Conservation (phyloP, 2,797 vertebrate species). For the Xenops minutus region DNA sequence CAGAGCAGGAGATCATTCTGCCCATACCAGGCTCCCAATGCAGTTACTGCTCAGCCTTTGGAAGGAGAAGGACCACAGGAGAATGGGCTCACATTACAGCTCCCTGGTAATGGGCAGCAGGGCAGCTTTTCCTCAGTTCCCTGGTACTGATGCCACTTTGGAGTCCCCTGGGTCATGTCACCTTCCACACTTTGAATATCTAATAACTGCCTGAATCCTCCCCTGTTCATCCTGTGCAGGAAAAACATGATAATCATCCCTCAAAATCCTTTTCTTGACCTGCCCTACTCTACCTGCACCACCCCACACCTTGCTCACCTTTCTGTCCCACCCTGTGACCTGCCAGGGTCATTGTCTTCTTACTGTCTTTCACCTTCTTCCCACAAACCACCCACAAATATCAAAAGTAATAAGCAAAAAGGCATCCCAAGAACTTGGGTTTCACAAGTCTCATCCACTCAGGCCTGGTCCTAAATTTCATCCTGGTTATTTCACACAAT, state of each 20-base stretch:
- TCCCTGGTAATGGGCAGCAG: neutral
- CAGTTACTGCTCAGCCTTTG: neutral
- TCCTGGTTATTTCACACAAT: neutral
- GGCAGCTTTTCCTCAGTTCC: neutral
- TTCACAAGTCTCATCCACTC: neutral
- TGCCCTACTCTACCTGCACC: neutral
- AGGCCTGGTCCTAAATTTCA: neutral
- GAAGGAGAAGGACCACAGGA: neutral
- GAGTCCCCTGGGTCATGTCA: neutral
- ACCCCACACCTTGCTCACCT: neutral
- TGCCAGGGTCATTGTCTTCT: neutral
- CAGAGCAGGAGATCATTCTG: neutral
- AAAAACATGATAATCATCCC: rapidly evolving
- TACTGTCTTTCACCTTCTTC: neutral
- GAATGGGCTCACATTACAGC: rapidly evolving
- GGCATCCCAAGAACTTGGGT: neutral
- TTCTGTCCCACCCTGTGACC: neutral
- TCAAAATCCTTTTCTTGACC: neutral
- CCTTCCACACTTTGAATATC: neutral
- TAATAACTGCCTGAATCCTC: neutral
- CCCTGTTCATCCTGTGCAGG: rapidly evolving
- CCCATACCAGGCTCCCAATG: neutral
- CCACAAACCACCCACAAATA: neutral
- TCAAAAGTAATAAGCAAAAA: neutral
- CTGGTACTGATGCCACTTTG: neutral